Percentiles rank a stretch among this genome's conserved stretches.
phyloP scores from a whole-genome alignment of 53 echinoderm and acorn worm genomes.

The Hippasteria phrygiana region DNA sequence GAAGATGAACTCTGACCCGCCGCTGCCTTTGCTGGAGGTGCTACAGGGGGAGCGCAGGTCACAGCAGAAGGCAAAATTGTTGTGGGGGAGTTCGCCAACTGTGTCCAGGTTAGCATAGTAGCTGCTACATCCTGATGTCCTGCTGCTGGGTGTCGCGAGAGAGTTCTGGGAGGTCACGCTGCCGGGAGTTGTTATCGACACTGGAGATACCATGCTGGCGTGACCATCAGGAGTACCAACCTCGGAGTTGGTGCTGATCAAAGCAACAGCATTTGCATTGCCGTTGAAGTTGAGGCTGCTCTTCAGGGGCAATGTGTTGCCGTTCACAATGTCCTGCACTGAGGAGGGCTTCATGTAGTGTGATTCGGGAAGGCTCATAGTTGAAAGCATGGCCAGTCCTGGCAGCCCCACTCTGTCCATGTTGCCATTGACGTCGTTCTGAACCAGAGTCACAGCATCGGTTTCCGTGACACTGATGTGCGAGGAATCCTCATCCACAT shows the following conservation, averaged over 20 bases:
- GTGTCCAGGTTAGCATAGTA: conserved; percentile 98
- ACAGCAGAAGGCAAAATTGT: conserved; percentile 74
- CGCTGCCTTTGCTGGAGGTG: conserved; percentile 80
- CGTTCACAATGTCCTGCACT: conserved; percentile 55
- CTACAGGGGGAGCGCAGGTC: conserved; percentile 81
- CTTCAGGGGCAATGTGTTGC: conserved; percentile 17
- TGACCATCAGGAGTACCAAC: neutral
- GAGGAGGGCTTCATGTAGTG: conserved; percentile 60
- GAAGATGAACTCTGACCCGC: conserved; percentile 81
- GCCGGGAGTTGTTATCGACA: conserved; percentile 21
- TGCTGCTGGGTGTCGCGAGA: conserved; percentile 29
- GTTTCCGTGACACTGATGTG: conserved; percentile 30
- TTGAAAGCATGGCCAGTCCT: neutral
- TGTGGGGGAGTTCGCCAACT: conserved; percentile 84
- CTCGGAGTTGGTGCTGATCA: neutral
- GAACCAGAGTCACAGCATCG: conserved; percentile 50
- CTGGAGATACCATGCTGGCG: conserved; percentile 20
- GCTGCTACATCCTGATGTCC: conserved; percentile 48
- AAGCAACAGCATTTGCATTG: conserved; percentile 42
- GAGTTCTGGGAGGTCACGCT: conserved; percentile 23
- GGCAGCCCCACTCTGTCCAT: conserved; percentile 12
- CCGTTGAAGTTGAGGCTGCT: conserved; percentile 38
- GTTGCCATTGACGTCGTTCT: conserved; percentile 73
- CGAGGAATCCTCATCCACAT: conserved; percentile 75
- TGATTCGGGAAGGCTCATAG: conserved; percentile 17